phyloP scores from a whole-genome alignment of 2,113 vertebrate genomes.

The Balaenoptera acutorostrata region DNA sequence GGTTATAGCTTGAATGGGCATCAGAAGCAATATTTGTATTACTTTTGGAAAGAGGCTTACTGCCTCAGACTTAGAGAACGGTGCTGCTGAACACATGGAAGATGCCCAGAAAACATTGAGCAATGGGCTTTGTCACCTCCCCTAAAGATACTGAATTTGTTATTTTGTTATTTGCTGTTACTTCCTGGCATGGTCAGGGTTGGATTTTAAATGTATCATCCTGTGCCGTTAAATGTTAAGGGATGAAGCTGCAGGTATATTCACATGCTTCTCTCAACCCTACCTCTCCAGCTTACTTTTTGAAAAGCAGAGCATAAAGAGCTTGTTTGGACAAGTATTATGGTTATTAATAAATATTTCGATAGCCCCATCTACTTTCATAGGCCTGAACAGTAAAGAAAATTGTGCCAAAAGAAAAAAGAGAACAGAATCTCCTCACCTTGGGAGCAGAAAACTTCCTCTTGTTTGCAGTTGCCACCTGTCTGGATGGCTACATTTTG shows the following conservation, averaged over 20 bases:
- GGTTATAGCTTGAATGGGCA: neutral
- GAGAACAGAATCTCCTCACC: neutral
- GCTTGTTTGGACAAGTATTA: slow-evolving; percentile 18
- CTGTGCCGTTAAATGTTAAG: neutral
- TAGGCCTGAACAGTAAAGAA: neutral
- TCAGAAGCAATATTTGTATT: neutral
- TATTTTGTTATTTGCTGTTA: neutral
- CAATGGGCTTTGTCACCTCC: neutral
- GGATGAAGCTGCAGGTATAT: neutral
- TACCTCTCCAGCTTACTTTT: neutral
- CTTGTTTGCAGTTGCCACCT: neutral
- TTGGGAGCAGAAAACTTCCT: neutral
- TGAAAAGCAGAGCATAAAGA: neutral
- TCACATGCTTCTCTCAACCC: accelerated
- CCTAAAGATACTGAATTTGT: neutral
- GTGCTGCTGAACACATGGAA: neutral
- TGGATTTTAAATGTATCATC: neutral
- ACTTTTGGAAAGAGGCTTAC: neutral
- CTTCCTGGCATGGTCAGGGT: neutral
- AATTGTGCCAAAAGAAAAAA: neutral
- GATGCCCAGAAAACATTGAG: neutral
- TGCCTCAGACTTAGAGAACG: neutral
- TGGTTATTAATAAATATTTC: slow-evolving; percentile 30
- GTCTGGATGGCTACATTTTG: slow-evolving; percentile 32
- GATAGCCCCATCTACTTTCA: neutral